A percentile compares a stretch with the other conserved stretches of the same genome.
Conservation (phyloP, 2,797 vertebrate species). For the Todus mexicanus region DNA sequence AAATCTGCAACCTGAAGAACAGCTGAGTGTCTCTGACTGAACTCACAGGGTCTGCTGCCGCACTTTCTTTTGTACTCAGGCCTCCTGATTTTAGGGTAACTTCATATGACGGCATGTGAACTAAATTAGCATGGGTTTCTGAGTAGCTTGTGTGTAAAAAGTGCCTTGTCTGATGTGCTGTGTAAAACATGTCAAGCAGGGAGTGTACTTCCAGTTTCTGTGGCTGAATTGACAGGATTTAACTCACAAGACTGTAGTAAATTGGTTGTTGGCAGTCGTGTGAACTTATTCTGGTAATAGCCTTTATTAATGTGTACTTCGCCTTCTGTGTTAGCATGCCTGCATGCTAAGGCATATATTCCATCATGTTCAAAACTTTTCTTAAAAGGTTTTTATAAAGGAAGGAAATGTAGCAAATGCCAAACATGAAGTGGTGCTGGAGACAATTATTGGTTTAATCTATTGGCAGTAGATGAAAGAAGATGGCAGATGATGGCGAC, state of each 20-base stretch:
- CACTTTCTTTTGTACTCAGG: background rate
- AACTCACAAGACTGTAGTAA: background rate
- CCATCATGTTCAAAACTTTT: background rate
- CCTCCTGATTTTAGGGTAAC: background rate
- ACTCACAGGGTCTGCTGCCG: background rate
- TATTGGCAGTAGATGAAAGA: constrained; percentile 50
- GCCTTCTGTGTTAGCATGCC: background rate
- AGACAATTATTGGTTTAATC: constrained; percentile 27
- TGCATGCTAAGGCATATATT: background rate
- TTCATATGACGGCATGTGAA: background rate
- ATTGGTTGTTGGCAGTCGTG: background rate
- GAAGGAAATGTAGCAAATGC: constrained; percentile 37
- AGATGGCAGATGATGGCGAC: background rate
- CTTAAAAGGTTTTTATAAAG: constrained; percentile 1
- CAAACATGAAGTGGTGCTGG: background rate
- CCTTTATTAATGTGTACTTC: background rate
- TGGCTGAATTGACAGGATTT: background rate
- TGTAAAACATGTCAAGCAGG: background rate
- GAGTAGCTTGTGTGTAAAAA: background rate
- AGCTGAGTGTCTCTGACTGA: background rate
- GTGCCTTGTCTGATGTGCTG: background rate
- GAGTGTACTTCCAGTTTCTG: background rate
- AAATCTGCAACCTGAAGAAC: background rate
- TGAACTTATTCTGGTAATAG: background rate
- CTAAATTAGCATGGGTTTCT: background rate